Percentiles rank a stretch among this genome's conserved stretches.
Evolutionary conservation across 2,113 vertebrate genomes (phyloP).

Genomic region (Promerops cafer): DNA sequence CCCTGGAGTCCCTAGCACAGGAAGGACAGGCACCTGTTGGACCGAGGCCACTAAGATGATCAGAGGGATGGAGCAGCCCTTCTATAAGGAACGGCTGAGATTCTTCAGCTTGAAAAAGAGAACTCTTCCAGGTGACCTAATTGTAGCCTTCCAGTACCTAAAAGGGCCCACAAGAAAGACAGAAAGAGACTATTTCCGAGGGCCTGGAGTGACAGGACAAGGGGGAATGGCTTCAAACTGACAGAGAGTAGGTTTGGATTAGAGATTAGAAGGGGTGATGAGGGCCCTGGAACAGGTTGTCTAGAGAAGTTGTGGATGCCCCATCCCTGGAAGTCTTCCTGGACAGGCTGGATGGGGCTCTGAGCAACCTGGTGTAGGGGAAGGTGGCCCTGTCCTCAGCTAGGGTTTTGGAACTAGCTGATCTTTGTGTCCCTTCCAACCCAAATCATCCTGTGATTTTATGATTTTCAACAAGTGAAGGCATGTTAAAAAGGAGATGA

Average conservation of each 20-base stretch:
- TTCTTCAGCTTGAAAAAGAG: background rate
- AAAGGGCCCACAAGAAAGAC: background rate
- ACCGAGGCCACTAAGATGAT: accelerated
- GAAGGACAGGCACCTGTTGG: background rate
- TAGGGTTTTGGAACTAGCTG: background rate
- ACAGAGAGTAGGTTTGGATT: background rate
- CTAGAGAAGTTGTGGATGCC: background rate
- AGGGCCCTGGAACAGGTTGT: background rate
- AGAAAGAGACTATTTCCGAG: background rate
- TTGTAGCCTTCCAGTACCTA: background rate
- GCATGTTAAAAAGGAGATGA: background rate
- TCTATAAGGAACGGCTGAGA: background rate
- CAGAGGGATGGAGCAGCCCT: background rate
- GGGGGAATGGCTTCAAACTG: background rate
- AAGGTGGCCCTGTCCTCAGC: too few relatives aligned
- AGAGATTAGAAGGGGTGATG: background rate
- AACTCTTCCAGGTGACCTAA: accelerated
- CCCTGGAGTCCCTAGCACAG: background rate
- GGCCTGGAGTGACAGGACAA: background rate
- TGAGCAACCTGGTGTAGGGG: background rate
- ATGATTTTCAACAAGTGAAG: background rate
- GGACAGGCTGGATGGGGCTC: background rate
- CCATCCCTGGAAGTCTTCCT: background rate
- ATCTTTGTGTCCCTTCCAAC: background rate
- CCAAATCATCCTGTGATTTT: background rate